These are phyloP conservation scores for Caenorhabditis sinica DNA, from an alignment of 2,888 invertebrate genomes.

Conservation along the genomic window DNA sequence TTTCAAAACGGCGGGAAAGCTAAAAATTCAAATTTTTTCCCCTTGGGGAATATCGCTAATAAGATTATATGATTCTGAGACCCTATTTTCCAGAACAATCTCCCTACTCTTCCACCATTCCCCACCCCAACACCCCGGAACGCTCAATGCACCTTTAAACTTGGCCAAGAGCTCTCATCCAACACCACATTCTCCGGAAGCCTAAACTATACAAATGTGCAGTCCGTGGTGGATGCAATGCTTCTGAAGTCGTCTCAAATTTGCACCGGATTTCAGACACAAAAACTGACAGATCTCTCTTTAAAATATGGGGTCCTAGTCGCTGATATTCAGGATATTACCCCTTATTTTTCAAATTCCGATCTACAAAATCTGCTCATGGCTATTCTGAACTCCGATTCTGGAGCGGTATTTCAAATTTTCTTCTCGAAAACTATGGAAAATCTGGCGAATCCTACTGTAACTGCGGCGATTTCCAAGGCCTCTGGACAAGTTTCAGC, in stretches of 20 bases:
- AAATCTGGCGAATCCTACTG: slow-evolving; percentile 40
- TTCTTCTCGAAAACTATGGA: slow-evolving; percentile 55
- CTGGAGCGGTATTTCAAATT: slow-evolving; percentile 13
- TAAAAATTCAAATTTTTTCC: too few species aligned
- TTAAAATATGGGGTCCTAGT: slow-evolving; percentile 30
- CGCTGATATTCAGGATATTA: slow-evolving; percentile 26
- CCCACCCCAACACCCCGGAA: slow-evolving; percentile 44
- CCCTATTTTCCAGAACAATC: slow-evolving; percentile 59
- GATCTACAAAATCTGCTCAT: slow-evolving; percentile 31
- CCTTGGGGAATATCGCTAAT: too few species aligned
- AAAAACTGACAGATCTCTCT: slow-evolving; percentile 40
- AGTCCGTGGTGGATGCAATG: slow-evolving; percentile 16
- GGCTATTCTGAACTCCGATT: slow-evolving; percentile 39
- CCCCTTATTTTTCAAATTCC: slow-evolving; percentile 28
- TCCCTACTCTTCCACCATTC: slow-evolving; percentile 58
- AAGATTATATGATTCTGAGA: too few species aligned
- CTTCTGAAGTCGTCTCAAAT: not conserved
- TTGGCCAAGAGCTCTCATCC: slow-evolving; percentile 36
- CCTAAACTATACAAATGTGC: slow-evolving; percentile 54
- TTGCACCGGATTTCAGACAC: slow-evolving; percentile 42
- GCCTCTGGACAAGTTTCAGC: slow-evolving; percentile 44
- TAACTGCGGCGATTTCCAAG: slow-evolving; percentile 25
- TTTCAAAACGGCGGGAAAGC: too few species aligned
- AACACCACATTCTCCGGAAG: slow-evolving; percentile 33
- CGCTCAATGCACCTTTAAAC: slow-evolving; percentile 47